Evolutionary conservation across 2,113 vertebrate species (phyloP).

Genomic region (Ornithorhynchus anatinus): DNA sequence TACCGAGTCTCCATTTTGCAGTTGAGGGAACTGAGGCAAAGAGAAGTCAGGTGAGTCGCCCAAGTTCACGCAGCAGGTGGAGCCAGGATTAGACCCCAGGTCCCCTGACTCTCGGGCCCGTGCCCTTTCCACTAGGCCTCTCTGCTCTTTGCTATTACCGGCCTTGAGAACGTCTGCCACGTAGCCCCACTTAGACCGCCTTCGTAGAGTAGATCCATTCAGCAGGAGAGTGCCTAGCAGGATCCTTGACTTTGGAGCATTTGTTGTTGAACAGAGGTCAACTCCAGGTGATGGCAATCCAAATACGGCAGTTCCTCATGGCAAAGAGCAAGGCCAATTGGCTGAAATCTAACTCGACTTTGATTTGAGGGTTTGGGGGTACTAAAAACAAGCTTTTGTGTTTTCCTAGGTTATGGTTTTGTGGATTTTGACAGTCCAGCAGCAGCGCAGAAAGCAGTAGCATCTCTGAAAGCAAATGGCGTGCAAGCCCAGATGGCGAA

Average conservation of each 20-base stretch:
- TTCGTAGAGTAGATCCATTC: too few species aligned
- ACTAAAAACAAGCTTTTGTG: conserved; percentile 28
- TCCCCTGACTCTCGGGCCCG: too few species aligned
- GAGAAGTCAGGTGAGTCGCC: too few species aligned
- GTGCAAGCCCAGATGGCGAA: conserved; percentile 99
- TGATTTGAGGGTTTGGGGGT: neutral
- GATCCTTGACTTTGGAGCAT: neutral
- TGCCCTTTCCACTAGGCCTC: too few species aligned
- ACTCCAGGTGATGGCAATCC: neutral
- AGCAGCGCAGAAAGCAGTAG: conserved; percentile 98
- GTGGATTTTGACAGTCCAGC: conserved; percentile 99
- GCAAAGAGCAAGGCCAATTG: fast-evolving
- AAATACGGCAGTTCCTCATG: neutral
- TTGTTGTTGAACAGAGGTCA: neutral
- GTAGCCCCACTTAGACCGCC: too few species aligned
- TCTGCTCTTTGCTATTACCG: too few species aligned
- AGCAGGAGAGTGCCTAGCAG: neutral
- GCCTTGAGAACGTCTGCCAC: too few species aligned
- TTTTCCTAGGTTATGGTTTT: conserved; percentile 91
- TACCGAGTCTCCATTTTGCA: too few species aligned
- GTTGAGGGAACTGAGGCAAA: too few species aligned
- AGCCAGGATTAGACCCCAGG: too few species aligned
- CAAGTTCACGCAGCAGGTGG: too few species aligned
- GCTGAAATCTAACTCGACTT: neutral
- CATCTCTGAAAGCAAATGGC: conserved; percentile 95